Evolutionary conservation across 2,113 vertebrate genomes (phyloP), one percentile per base, ranked within the genome.

Genomic region (Macroglossus sobrinus): DNA sequence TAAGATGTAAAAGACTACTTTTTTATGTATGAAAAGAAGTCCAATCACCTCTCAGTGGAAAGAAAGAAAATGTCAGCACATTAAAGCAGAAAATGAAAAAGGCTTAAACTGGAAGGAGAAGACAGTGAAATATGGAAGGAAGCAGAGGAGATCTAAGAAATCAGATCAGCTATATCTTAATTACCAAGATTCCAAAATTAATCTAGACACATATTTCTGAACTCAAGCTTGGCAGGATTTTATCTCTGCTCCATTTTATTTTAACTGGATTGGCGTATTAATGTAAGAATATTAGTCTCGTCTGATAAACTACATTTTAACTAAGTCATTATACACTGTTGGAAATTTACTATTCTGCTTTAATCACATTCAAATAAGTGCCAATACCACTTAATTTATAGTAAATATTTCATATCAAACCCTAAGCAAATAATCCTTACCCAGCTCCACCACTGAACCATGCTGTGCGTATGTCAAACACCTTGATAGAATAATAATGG

Each of bases 241-340:
- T 74, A 69, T 71, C 69, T 87, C 75, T 92, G 43, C n/a, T 91
- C 26, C 18, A 15, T 55, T 96, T 98, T 93, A 74, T 87, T 97
- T 97, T 97, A 97, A 89, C 90, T 96, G 19, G 47, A 63, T 87
- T 91, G 79, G 69, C 69, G 85, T 69, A 96, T 93, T 96, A 95
- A 92, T 97, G 75, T 91, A 90, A 97, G 85, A 97, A 98, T 94
- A 97, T 57, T 76, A 91, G 79, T 80, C 30, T 92, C 88, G 66
- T 93, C 94, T 96, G 93, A 97, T 96, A 95, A 97, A 95, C 74
- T 96, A 76, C 75, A 96, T 95, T 97, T 97, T 97, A 94, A 96
- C 79, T 95, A 96, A 95, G 66, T 92, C 84, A 91, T 89, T 71
- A 91, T 33, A 96, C 38, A 94, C 47, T 71, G 22, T 95, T 97